phyloP scores from a whole-genome alignment of 2,888 invertebrate species.

The Lasioglossum oenotherae region DNA sequence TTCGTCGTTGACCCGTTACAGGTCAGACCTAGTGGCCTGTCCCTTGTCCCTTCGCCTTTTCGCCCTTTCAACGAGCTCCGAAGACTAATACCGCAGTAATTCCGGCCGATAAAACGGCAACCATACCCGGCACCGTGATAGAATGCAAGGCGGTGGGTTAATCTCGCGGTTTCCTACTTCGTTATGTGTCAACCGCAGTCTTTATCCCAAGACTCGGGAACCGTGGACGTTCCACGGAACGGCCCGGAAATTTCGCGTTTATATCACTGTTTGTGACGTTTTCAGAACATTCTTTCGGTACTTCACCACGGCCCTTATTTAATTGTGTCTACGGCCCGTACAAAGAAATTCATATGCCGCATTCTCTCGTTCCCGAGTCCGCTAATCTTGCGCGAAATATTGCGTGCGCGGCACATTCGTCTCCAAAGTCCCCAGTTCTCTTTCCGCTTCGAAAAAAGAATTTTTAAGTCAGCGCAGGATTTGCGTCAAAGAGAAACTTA shows the following conservation, averaged over 20 bases:
- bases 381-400: background rate
- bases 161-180: conserved; percentile 63
- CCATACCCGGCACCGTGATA: conserved; percentile 53
- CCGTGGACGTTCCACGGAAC: conserved; percentile 22
- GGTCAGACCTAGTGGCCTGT: background rate
- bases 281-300: conserved; percentile 3
- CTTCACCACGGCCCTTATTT: background rate
- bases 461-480: background rate
- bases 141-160: conserved; percentile 61
- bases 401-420: background rate
- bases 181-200: conserved; percentile 64
- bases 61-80: conserved; percentile 43
- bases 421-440: background rate
- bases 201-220: conserved; percentile 33
- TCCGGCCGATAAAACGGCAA: conserved; percentile 59
- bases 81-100: conserved; percentile 57
- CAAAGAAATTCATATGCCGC: background rate
- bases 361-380: background rate
- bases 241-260: conserved; percentile 3
- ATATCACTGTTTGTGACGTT: conserved; percentile 6
- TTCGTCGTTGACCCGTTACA: background rate
- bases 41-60: conserved; percentile 23
- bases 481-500: background rate
- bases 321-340: background rate
- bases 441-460: background rate